These are phyloP conservation scores for Odontocerum albicorne DNA, from an alignment of 2,888 invertebrate species.

Conservation along the genomic window DNA sequence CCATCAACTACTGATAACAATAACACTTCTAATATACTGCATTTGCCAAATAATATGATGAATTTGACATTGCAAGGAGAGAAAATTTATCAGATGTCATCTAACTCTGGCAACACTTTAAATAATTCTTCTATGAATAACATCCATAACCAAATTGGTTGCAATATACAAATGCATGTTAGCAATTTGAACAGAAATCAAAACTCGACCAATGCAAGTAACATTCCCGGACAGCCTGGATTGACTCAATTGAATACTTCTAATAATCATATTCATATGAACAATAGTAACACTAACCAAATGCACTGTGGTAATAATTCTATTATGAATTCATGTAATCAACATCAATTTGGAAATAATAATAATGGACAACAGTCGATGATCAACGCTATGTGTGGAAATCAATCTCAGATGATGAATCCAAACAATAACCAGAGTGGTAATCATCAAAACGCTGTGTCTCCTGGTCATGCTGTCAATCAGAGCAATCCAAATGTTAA, in stretches of 20 bases:
- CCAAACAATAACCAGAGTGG: not conserved
- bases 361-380: constrained; percentile 29
- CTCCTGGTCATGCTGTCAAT: not conserved
- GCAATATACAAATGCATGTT: constrained; percentile 41
- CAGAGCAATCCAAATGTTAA: not conserved
- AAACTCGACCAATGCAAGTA: constrained; percentile 2
- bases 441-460: not conserved
- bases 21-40: constrained; percentile 22
- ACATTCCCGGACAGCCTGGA: constrained; percentile 3
- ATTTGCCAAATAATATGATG: constrained; percentile 33
- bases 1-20: constrained; percentile 10
- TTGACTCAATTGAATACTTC: constrained; percentile 27
- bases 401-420: constrained; percentile 6
- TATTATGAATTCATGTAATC: constrained; percentile 30
- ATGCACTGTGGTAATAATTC: constrained; percentile 25
- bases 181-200: constrained; percentile 44
- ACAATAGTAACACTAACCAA: constrained; percentile 32
- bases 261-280: constrained; percentile 32
- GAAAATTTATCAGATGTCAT: constrained; percentile 32
- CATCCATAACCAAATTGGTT: constrained; percentile 53
- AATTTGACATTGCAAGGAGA: constrained; percentile 32
- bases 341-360: constrained; percentile 27
- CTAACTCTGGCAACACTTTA: constrained; percentile 4
- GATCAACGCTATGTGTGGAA: constrained; percentile 24
- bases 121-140: constrained; percentile 41